phyloP scores from a whole-genome alignment of 35 echinoderm and acorn worm genomes.

The Lytechinus pictus region DNA sequence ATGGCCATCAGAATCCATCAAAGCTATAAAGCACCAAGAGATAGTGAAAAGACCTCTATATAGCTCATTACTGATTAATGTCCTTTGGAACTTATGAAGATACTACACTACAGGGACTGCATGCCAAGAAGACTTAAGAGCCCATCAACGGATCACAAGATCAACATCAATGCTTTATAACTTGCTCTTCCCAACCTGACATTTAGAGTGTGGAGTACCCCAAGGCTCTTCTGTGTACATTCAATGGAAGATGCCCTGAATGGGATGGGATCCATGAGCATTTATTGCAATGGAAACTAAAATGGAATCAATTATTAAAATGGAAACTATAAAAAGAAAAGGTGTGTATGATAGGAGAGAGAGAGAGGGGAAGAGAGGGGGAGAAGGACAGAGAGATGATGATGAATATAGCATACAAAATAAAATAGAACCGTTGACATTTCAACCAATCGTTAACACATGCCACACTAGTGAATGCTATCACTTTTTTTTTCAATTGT shows the following conservation, averaged over 20 bases:
- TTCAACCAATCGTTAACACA: no score
- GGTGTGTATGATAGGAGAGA: not conserved
- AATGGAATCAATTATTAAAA: not conserved
- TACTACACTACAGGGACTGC: not conserved
- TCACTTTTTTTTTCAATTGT: no score
- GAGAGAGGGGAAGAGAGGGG: not conserved
- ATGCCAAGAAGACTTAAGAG: not conserved
- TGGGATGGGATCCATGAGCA: not conserved
- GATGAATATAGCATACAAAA: no score
- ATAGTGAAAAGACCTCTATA: not conserved
- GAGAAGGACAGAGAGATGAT: no score
- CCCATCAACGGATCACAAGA: not conserved
- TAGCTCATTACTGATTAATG: slow-evolving; percentile 12
- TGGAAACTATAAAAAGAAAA: not conserved
- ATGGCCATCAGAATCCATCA: slow-evolving; percentile 29
- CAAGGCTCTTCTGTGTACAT: not conserved
- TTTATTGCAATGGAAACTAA: not conserved
- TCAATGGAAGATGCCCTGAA: not conserved
- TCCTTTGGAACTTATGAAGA: not conserved
- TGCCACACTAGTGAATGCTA: no score
- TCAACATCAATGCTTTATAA: not conserved
- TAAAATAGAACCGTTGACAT: no score
- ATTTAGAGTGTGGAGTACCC: not conserved
- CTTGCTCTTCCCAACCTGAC: not conserved
- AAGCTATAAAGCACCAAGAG: not conserved